A percentile compares a stretch with the other conserved stretches of the same genome.
Evolutionary conservation across 2,888 invertebrate species (phyloP).

Genomic region (Priocnemis perturbator): DNA sequence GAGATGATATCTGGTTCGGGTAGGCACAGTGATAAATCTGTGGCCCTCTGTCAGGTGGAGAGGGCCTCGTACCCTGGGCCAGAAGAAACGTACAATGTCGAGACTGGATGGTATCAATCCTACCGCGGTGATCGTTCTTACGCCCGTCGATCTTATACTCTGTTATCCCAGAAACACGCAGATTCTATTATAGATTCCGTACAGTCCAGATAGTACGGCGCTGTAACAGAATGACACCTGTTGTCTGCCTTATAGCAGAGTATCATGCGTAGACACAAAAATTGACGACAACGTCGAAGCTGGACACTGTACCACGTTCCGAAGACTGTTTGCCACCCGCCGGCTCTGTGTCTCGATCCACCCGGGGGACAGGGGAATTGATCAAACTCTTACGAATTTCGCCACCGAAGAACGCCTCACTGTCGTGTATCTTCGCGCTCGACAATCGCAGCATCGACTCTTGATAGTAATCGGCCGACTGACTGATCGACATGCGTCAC

Average conservation of each 20-base stretch:
- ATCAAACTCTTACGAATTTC: constrained; percentile 61
- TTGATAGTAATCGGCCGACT: constrained; percentile 16
- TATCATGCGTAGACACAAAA: no score
- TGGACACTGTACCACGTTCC: constrained; percentile 17
- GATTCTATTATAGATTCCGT: no score
- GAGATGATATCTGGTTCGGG: constrained; percentile 72
- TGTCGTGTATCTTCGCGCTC: constrained; percentile 32
- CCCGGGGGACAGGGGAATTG: constrained; percentile 57
- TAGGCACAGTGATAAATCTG: constrained; percentile 72
- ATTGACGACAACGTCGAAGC: background rate
- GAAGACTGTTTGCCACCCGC: constrained; percentile 34
- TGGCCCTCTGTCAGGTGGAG: constrained; percentile 65
- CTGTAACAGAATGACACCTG: no score
- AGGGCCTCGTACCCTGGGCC: constrained; percentile 22
- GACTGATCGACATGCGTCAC: constrained; percentile 25
- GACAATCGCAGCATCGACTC: constrained; percentile 14
- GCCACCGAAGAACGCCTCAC: constrained; percentile 50
- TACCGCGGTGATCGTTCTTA: constrained; percentile 30
- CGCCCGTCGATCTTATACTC: no score
- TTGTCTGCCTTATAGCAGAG: no score
- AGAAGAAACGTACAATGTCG: constrained; percentile 33
- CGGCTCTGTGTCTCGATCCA: constrained; percentile 57
- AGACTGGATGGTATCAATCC: constrained; percentile 46
- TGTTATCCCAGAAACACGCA: no score
- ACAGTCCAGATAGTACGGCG: no score